These are phyloP conservation scores for Lanius ludovicianus DNA, from an alignment of 2,113 vertebrate genomes.

Conservation along the genomic window DNA sequence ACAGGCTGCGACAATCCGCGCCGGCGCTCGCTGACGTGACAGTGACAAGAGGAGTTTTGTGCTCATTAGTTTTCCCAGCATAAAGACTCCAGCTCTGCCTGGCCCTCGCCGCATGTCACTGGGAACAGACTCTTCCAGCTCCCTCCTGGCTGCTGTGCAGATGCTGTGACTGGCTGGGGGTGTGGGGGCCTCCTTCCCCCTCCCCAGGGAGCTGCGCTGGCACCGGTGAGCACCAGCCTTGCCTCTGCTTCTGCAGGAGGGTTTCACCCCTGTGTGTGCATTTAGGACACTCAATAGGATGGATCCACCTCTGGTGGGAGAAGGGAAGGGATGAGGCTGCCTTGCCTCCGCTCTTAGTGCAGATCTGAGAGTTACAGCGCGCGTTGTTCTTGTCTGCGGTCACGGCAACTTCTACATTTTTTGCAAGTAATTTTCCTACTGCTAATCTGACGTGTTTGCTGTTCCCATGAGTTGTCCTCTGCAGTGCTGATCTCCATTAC, in stretches of 20 bases:
- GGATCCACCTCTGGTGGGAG: not conserved
- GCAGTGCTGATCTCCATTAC: not conserved
- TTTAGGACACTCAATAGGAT: not conserved
- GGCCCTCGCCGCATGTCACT: not conserved
- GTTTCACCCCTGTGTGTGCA: fast-evolving
- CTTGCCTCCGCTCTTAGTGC: not conserved
- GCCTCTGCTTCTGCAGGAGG: fast-evolving
- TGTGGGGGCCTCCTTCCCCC: too few species aligned
- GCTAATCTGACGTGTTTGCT: constrained; percentile 7
- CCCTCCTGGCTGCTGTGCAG: not conserved
- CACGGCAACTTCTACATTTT: not conserved
- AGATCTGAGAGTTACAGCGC: not conserved
- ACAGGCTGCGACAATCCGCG: not conserved
- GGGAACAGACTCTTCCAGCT: not conserved
- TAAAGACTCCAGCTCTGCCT: not conserved
- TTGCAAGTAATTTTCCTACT: not conserved
- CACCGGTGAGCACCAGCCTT: fast-evolving
- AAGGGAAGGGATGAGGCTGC: not conserved
- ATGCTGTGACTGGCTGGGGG: not conserved
- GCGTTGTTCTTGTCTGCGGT: not conserved
- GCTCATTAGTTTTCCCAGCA: not conserved
- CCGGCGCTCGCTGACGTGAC: not conserved
- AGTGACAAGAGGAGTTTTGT: not conserved
- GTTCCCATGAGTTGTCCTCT: not conserved
- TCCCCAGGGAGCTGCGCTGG: not conserved